Evolutionary conservation across 53 echinoderm and acorn worm genomes (phyloP), one percentile per base, ranked within the genome.

Genomic region (Astropecten irregularis): DNA sequence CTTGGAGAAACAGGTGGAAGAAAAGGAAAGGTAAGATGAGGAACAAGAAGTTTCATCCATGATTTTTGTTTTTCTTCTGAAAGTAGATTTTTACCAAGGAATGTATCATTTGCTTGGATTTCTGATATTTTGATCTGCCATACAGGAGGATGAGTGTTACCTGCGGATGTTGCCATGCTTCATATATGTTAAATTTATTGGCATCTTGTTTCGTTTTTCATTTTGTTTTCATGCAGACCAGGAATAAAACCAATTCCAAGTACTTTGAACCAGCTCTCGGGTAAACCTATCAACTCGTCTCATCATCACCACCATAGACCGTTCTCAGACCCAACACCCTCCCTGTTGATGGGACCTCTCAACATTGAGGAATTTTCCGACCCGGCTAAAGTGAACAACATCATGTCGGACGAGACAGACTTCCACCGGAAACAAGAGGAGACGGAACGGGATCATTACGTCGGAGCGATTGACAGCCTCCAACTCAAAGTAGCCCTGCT

Each of bases 401-500:
- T 79, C 44, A 29, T 62, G 79, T 42, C 56, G 10, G 70, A 71
- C 18, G 73, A 85, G 60, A 51, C 47, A 15, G 74, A 74, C 28
- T 85, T 76, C 54, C 76, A 76, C 3, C 64, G 20, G 0, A 64
- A 26, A 35, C 86, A 85, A 40, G 64, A 76, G 3, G 74, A 85
- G 40, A 64, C 76, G 0, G 74, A 85, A 31, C 73, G 76, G 2
- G 64, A 74, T 30, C 86, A 74, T 49, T 85, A 66, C 38, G 48
- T 54, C 35, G 54, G 65, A 28, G 72, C 66, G 0, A 71, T 88
- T 19, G 88, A 88, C 48, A 63, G 31, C 8, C 82, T 82, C 39
- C 88, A 88, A 61, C 61, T 88, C 44, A 88, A 82, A 31, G 42
- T 88, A 11, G 88, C 88, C 3, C 52, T 88, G 37, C 49, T 82